Evolutionary conservation across 2,797 vertebrate genomes (phyloP), one percentile per base, ranked within the genome.

Genomic region (Poecile montanus): DNA sequence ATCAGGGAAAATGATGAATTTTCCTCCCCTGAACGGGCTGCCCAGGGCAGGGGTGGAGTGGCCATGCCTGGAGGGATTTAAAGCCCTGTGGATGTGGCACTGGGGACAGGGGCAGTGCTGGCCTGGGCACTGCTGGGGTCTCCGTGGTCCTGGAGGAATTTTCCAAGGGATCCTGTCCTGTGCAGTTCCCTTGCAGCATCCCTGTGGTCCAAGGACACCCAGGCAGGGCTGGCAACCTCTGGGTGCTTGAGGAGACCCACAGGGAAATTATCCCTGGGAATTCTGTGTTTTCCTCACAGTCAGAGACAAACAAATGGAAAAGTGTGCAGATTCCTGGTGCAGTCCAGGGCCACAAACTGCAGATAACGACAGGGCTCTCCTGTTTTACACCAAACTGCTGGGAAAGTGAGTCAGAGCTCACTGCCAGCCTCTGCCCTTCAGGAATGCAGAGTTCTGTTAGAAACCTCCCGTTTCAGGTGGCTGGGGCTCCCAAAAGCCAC

Each of bases 341-440:
- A 0, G 32, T 21, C 7, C 26, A 5, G 21, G 11, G 2, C 16
- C 44, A 11, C 22, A 6, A 21, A 5, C 4, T 4, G n/a, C 34
- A 20, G 40, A 2, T 2, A 11, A 17, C 0, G 2, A 7, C 5
- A 1, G 26, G 0, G 0, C 50, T 51, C n/a, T 34, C 3, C 0
- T 11, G 2, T 56, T 23, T 27, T 2, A 26, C 74, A 11, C 5
- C 54, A 17, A 65, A 29, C 68, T 40, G 22, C 1, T 19, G 13
- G 58, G 14, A 9, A 16, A 30, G 70, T 2, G 6, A 53, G 7
- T 11, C 58, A 11, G 2, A 23, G 1, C 48, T 53, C 10, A 0
- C 26, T 65, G 11, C 40, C 73, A 34, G 62, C 11, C 67, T 10
- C 11, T 12, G n/a, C 51, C 48, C 51, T 42, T 0, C 34, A 40